These are phyloP conservation scores for Zaprionus taronus DNA, from an alignment of 1,140 invertebrate species.

Conservation along the genomic window DNA sequence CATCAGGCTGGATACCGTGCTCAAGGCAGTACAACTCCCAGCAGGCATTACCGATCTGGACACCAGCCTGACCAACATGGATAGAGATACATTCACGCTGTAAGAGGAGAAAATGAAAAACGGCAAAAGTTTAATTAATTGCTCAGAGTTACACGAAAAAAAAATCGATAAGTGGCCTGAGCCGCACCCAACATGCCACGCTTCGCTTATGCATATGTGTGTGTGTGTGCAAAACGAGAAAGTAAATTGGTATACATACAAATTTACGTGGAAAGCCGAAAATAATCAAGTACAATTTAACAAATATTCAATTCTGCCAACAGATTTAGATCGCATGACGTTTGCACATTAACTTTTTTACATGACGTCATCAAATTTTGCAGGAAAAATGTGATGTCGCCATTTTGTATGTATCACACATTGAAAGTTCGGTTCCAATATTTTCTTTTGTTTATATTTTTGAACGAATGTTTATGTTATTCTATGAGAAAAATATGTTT, in stretches of 20 bases:
- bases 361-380: constrained; percentile 63
- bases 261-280: constrained; percentile 1
- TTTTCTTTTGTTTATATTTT: not conserved
- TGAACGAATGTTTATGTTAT: not conserved
- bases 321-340: not conserved
- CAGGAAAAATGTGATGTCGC: constrained; percentile 21
- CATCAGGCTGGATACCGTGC: constrained; percentile 92
- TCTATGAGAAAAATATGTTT: not conserved
- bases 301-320: not conserved
- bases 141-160: constrained; percentile 1
- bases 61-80: constrained; percentile 88
- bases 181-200: constrained; percentile 52
- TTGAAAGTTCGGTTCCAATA: not conserved
- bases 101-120: constrained; percentile 2
- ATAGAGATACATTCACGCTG: constrained; percentile 86
- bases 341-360: constrained; percentile 5
- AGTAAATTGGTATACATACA: constrained; percentile 17
- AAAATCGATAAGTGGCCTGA: constrained; percentile 60
- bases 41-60: constrained; percentile 90
- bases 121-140: constrained; percentile 22
- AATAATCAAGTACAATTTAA: not conserved
- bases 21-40: constrained; percentile 88
- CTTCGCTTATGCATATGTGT: not conserved
- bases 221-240: constrained; percentile 24
- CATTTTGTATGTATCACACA: constrained; percentile 37